Conservation (phyloP, 2,888 invertebrate species). For the Vanessa cardui region DNA sequence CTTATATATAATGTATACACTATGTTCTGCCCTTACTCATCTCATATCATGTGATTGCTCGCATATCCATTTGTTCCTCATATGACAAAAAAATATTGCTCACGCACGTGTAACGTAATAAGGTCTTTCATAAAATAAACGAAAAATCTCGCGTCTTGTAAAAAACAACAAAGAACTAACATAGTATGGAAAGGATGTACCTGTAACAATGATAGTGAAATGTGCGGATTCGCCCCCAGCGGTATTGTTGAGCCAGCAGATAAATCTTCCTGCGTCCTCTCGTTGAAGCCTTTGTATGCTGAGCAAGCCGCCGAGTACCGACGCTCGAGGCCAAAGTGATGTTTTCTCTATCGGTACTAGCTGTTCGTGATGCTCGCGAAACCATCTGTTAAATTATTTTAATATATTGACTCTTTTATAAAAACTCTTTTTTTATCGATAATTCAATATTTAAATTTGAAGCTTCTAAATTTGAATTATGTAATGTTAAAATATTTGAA, state of each 20-base stretch:
- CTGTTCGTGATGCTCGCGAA: slow-evolving; percentile 88
- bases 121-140: slow-evolving; percentile 13
- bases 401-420: no score
- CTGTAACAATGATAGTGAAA: slow-evolving; percentile 89
- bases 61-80: slow-evolving; percentile 14
- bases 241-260: slow-evolving; percentile 95
- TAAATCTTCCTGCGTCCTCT: slow-evolving; percentile 93
- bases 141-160: not conserved
- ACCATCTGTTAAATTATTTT: slow-evolving; percentile 83
- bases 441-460: no score
- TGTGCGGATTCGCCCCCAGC: slow-evolving; percentile 91
- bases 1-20: not conserved
- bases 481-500: no score
- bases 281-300: slow-evolving; percentile 86
- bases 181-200: slow-evolving; percentile 64
- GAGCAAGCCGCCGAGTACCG: slow-evolving; percentile 81
- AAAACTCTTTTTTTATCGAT: no score
- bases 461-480: no score
- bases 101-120: slow-evolving; percentile 18
- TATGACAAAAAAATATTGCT: slow-evolving; percentile 20
- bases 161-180: not conserved
- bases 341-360: slow-evolving; percentile 86
- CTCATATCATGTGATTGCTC: slow-evolving; percentile 9
- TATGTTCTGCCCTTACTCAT: slow-evolving; percentile 1
- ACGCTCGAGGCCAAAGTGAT: slow-evolving; percentile 59